phyloP scores from a whole-genome alignment of 2,113 vertebrate genomes.

The Cichladusa arquata region DNA sequence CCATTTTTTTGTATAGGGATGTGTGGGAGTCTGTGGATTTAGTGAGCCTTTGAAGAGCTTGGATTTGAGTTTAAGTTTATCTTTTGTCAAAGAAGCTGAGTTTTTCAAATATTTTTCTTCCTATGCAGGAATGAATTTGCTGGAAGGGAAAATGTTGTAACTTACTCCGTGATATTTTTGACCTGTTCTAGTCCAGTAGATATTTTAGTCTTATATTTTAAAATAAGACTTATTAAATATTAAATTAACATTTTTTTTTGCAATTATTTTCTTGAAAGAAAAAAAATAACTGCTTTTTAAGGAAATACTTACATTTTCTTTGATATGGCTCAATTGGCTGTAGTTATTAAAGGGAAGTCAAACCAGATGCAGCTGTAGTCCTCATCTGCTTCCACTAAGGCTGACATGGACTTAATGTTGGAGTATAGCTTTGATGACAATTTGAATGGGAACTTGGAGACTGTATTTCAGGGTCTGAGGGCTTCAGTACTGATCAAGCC shows the following conservation, averaged over 20 bases:
- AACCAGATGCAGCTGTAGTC: conserved; percentile 31
- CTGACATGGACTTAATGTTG: conserved; percentile 44
- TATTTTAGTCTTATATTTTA: background rate
- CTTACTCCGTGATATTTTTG: background rate
- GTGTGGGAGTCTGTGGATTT: background rate
- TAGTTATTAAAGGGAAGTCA: conserved; percentile 34
- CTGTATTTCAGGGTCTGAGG: conserved; percentile 31
- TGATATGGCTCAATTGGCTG: conserved; percentile 8
- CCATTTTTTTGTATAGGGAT: background rate
- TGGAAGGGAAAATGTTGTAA: background rate
- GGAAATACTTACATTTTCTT: conserved; percentile 27
- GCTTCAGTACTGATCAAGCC: conserved; percentile 3
- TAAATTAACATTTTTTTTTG: conserved; percentile 18
- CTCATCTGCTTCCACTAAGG: conserved; percentile 64
- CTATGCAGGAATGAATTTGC: background rate
- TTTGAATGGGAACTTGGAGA: conserved; percentile 58
- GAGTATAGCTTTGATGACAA: conserved; percentile 60
- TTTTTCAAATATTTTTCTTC: background rate
- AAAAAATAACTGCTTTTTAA: conserved; percentile 26
- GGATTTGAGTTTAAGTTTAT: background rate
- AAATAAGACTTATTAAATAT: background rate
- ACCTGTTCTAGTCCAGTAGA: background rate
- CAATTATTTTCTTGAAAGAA: conserved; percentile 1
- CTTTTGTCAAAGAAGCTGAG: background rate
- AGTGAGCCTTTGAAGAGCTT: background rate